Evolutionary conservation across 2,113 vertebrate genomes (phyloP), one percentile per base, ranked within the genome.

Genomic region (Rana temporaria): DNA sequence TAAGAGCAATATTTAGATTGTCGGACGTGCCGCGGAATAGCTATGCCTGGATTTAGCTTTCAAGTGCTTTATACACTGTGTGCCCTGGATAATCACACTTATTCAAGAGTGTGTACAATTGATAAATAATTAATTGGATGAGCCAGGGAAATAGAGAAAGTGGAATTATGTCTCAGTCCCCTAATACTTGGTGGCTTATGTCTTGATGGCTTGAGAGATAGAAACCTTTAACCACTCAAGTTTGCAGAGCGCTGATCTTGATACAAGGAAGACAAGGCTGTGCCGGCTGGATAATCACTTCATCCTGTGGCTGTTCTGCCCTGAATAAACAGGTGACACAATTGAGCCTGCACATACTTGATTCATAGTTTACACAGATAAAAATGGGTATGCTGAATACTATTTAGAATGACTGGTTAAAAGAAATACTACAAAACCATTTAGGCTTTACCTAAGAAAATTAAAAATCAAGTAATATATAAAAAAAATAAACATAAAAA

Each of bases 1-100:
- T 93, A 94, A 93, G 93, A 94, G 93, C 93, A 94, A 93, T 94
- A 94, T 95, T 94, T 94, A 94, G 91, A 94, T 91, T 93, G 92
- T 92, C 90, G 88, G 89, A 88, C 89, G 87, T 94, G 92, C 91
- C 86, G 89, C 76, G 87, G 93, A 94, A 94, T 95, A 91, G 86
- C 92, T 93, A 90, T 90, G 90, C 89, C 80, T 68, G 89, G 86
- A 92, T 92, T 93, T 85, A 85, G 87, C 89, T 94, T 91, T 93
- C 90, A 88, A 91, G 90, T 86, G 89, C 87, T 90, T 91, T 89
- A 87, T 69, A 85, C 81, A 89, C 60, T 84, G 90, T 92, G 90
- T 87, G 89, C 87, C 86, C 85, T 60, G 85, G 87, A 87, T 85
- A 89, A 93, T 90, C 87, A 87, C 84, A 88, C 78, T 85, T 86